These are phyloP conservation scores for Eilema caniola DNA, from an alignment of 2,888 invertebrate species.

Conservation along the genomic window DNA sequence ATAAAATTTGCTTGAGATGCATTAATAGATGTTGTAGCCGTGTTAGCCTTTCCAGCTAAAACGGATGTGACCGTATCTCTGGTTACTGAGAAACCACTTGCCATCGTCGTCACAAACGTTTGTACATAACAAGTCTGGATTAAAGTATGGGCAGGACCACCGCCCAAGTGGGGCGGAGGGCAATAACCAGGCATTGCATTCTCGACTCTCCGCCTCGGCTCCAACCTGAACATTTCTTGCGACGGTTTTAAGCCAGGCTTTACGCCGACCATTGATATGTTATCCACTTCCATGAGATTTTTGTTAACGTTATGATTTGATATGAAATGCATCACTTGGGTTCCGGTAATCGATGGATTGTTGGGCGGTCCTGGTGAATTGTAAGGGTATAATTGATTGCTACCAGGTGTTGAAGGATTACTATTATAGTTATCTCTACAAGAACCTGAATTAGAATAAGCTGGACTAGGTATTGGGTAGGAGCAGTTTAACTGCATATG, in stretches of 20 bases:
- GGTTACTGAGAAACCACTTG: constrained; percentile 92
- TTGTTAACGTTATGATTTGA: constrained; percentile 84
- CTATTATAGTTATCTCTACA: constrained; percentile 72
- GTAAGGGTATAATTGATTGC: constrained; percentile 69
- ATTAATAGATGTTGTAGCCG: constrained; percentile 92
- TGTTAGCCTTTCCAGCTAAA: constrained; percentile 91
- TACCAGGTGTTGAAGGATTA: constrained; percentile 75
- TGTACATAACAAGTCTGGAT: constrained; percentile 81
- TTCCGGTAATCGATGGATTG: constrained; percentile 69
- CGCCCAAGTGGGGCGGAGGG: constrained; percentile 81
- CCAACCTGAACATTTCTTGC: constrained; percentile 68
- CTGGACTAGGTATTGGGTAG: constrained; percentile 82
- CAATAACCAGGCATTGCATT: constrained; percentile 82
- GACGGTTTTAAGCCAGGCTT: constrained; percentile 69
- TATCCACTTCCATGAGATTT: constrained; percentile 84
- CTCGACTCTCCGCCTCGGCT: constrained; percentile 69
- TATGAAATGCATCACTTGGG: constrained; percentile 85
- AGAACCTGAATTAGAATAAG: constrained; percentile 80
- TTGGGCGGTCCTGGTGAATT: constrained; percentile 77
- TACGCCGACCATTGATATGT: constrained; percentile 84
- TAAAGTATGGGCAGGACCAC: constrained; percentile 78
- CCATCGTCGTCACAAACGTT: constrained; percentile 83
- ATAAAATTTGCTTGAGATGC: constrained; percentile 84
- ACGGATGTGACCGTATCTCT: constrained; percentile 94
- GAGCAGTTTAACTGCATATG: constrained; percentile 73